Percentiles rank a stretch among this genome's conserved stretches.
These are phyloP conservation scores for Pseudococcus jackbeardsleyi DNA, from an alignment of 2,888 invertebrate species.

Conservation along the genomic window DNA sequence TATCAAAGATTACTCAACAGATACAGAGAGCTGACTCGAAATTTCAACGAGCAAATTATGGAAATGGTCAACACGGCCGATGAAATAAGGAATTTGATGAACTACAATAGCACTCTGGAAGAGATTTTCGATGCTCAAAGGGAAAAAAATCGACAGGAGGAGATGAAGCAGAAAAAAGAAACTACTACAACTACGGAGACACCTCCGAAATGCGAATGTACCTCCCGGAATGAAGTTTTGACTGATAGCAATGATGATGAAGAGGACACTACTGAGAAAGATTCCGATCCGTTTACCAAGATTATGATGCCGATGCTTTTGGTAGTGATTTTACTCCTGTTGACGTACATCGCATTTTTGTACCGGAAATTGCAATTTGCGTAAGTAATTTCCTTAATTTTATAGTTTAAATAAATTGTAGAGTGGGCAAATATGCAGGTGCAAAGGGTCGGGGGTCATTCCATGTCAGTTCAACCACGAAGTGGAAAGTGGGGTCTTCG, in stretches of 20 bases:
- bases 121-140: background rate
- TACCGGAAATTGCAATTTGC: constrained; percentile 36
- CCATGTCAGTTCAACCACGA: too few species aligned
- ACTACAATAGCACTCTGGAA: background rate
- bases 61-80: background rate
- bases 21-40: background rate
- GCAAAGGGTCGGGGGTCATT: too few species aligned
- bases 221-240: background rate
- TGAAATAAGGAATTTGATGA: background rate
- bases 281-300: background rate
- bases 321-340: background rate
- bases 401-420: too few species aligned
- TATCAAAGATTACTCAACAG: background rate
- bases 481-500: too few species aligned
- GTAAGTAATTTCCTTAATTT: background rate
- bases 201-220: background rate
- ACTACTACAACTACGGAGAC: background rate
- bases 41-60: background rate
- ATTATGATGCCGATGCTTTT: background rate
- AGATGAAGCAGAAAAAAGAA: too few species aligned
- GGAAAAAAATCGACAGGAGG: background rate
- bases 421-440: too few species aligned
- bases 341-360: constrained; percentile 6
- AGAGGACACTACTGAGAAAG: background rate
- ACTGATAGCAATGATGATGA: background rate